Conservation (phyloP, 1,140 invertebrate genomes). For the Zaprionus capensis region DNA sequence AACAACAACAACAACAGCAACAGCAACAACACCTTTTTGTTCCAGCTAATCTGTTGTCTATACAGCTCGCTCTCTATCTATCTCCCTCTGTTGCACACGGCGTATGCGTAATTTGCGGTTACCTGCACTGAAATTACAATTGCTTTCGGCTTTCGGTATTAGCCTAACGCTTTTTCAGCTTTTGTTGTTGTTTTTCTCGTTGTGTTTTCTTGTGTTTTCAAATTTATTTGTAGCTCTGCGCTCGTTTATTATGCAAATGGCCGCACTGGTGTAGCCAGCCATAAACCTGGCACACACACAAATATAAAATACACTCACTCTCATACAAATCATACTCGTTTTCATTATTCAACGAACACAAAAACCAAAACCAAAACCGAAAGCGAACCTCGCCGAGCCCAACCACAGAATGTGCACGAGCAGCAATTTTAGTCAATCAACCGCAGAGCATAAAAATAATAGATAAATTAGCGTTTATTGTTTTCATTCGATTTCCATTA, state of each 20-base stretch:
- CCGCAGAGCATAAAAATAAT: slow-evolving; percentile 35
- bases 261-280: slow-evolving; percentile 57
- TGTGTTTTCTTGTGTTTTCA: slow-evolving; percentile 40
- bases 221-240: slow-evolving; percentile 64
- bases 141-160: slow-evolving; percentile 10
- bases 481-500: slow-evolving; percentile 19
- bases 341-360: slow-evolving; percentile 47
- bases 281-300: slow-evolving; percentile 51
- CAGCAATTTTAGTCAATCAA: slow-evolving; percentile 41
- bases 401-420: slow-evolving; percentile 32
- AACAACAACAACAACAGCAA: slow-evolving; percentile 7
- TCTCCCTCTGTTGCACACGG: slow-evolving; percentile 43
- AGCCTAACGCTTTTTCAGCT: slow-evolving; percentile 8
- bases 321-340: slow-evolving; percentile 64
- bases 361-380: not conserved
- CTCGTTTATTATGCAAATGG: slow-evolving; percentile 76
- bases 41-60: slow-evolving; percentile 64
- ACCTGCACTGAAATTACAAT: slow-evolving; percentile 36
- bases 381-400: not conserved
- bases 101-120: slow-evolving; percentile 72
- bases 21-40: slow-evolving; percentile 51
- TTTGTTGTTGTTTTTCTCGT: slow-evolving; percentile 9
- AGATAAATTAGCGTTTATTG: slow-evolving; percentile 29
- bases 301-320: slow-evolving; percentile 40
- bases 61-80: slow-evolving; percentile 4